Evolutionary conservation across 2,888 invertebrate species (phyloP).

Genomic region (Diplazon laetatorius): DNA sequence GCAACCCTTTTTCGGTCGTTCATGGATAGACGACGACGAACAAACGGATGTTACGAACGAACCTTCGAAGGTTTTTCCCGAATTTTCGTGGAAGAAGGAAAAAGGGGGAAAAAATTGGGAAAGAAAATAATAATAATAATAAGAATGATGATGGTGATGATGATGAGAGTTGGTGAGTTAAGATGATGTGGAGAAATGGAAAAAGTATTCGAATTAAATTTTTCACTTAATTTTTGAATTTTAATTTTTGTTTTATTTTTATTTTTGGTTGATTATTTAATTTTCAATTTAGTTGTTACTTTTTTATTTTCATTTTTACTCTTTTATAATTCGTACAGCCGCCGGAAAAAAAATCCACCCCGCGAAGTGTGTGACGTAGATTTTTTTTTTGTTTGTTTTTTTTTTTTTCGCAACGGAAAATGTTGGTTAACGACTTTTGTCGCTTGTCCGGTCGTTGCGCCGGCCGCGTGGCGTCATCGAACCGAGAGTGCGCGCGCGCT

Average conservation of each 20-base stretch:
- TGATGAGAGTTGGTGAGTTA: too few species aligned
- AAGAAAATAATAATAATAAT: too few species aligned
- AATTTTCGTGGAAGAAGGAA: background rate
- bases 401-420: slow-evolving; percentile 21
- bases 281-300: background rate
- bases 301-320: background rate
- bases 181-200: too few species aligned
- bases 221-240: too few species aligned
- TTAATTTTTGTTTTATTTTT: too few species aligned
- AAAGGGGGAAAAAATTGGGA: background rate
- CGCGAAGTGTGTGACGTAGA: slow-evolving; percentile 7
- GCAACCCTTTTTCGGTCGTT: too few species aligned
- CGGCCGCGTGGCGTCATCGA: slow-evolving; percentile 65
- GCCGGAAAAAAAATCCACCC: background rate
- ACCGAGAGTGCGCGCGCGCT: slow-evolving; percentile 59
- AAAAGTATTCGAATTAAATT: too few species aligned
- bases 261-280: background rate
- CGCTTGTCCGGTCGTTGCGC: slow-evolving; percentile 63
- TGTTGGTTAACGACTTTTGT: slow-evolving; percentile 54
- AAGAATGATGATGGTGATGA: too few species aligned
- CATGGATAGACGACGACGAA: too few species aligned
- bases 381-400: too few species aligned
- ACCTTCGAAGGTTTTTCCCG: slow-evolving; percentile 1
- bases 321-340: background rate
- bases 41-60: too few species aligned